phyloP scores from a whole-genome alignment of 2,797 vertebrate genomes.

The Megaceryle alcyon region DNA sequence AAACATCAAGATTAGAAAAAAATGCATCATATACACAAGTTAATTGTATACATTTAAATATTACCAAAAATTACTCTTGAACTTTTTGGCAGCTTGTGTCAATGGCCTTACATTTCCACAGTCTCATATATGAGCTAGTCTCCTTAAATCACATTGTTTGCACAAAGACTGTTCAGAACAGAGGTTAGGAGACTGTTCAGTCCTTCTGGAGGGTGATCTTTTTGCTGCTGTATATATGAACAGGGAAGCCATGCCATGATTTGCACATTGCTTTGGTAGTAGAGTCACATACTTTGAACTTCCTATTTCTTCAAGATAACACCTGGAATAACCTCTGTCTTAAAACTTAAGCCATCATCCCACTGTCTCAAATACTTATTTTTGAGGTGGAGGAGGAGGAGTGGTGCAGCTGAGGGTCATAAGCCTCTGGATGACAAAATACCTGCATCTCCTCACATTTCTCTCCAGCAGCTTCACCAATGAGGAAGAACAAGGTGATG shows the following conservation, averaged over 20 bases:
- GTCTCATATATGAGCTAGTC: not conserved
- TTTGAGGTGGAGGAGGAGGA: not conserved
- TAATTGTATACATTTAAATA: not conserved
- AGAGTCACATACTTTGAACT: not conserved
- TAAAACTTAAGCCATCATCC: not conserved
- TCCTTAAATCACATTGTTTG: not conserved
- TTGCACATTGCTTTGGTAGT: not conserved
- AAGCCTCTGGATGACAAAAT: not conserved
- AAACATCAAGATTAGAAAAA: not conserved
- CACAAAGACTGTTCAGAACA: not conserved
- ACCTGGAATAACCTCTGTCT: not conserved
- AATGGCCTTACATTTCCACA: not conserved
- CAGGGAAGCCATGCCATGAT: not conserved
- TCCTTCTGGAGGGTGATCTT: not conserved
- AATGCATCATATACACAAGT: not conserved
- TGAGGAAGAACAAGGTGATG: not conserved
- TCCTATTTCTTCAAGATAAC: not conserved
- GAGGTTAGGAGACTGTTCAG: not conserved
- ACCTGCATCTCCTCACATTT: not conserved
- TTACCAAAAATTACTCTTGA: not conserved
- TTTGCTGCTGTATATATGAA: not conserved
- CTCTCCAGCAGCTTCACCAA: not conserved
- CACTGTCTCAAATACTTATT: not conserved
- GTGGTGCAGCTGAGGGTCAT: not conserved
- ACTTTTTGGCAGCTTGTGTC: not conserved